Conservation (phyloP, 1,140 invertebrate species). For the Lordiphosa stackelbergi region DNA sequence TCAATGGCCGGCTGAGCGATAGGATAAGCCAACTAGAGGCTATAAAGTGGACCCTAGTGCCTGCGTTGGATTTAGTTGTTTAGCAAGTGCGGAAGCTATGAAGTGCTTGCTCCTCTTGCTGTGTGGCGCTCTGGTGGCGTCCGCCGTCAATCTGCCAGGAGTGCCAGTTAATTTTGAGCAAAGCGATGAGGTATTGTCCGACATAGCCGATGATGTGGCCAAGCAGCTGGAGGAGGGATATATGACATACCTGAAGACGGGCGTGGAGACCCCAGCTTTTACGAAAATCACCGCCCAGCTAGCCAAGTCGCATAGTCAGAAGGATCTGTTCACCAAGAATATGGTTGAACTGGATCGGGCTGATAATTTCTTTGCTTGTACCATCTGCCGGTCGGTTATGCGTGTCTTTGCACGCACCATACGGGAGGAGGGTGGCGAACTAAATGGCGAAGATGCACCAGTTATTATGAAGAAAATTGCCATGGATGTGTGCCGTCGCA, state of each 20-base stretch:
- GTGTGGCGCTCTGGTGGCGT: conserved; percentile 18
- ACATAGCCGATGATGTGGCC: conserved; percentile 60
- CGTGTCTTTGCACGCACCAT: conserved; percentile 76
- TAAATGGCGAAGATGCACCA: conserved; percentile 42
- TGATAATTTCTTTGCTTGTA: conserved; percentile 77
- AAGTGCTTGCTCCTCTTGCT: conserved; percentile 40
- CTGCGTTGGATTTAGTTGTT: conserved; percentile 24
- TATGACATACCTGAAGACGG: conserved; percentile 49
- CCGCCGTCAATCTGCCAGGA: conserved; percentile 58
- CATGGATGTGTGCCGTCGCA: conserved; percentile 78
- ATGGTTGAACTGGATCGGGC: conserved; percentile 44
- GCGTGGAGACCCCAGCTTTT: conserved; percentile 50
- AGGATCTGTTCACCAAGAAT: conserved; percentile 66
- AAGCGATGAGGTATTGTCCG: conserved; percentile 52
- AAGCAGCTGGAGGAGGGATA: conserved; percentile 58
- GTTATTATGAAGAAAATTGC: conserved; percentile 64
- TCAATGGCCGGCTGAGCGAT: conserved; percentile 18
- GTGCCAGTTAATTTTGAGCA: conserved; percentile 54
- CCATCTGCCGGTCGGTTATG: conserved; percentile 78
- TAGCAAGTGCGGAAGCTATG: conserved; percentile 30
- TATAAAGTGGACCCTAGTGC: conserved; percentile 47
- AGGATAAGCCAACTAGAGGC: conserved; percentile 29
- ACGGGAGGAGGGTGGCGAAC: conserved; percentile 48
- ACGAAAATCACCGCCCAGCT: conserved; percentile 51
- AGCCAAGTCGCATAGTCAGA: conserved; percentile 57